A percentile compares a stretch with the other conserved stretches of the same genome.
These are phyloP conservation scores for Drosophila pegasa DNA, from an alignment of 2,888 invertebrate genomes.

Conservation along the genomic window DNA sequence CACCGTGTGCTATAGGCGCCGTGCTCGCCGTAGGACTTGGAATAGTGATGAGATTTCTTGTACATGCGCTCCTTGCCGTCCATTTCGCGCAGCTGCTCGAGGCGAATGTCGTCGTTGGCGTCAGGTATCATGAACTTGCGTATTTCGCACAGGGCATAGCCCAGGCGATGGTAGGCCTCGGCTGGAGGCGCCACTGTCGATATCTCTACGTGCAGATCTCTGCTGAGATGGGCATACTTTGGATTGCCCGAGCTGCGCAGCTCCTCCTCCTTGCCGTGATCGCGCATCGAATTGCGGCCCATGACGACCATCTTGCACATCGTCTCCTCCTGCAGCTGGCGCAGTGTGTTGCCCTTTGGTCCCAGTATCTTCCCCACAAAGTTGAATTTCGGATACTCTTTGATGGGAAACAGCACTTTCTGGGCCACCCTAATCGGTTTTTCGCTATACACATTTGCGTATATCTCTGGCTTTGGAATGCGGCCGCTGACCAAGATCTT, in stretches of 20 bases:
- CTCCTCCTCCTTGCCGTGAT: slow-evolving; percentile 97
- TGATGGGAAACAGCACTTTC: slow-evolving; percentile 83
- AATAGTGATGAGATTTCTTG: slow-evolving; percentile 82
- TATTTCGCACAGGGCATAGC: slow-evolving; percentile 92
- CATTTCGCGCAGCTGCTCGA: slow-evolving; percentile 83
- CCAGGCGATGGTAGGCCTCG: slow-evolving; percentile 94
- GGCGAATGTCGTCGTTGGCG: slow-evolving; percentile 83
- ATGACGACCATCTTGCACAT: slow-evolving; percentile 98
- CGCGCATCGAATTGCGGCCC: slow-evolving; percentile 97
- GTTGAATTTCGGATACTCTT: slow-evolving; percentile 88
- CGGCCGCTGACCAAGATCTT: slow-evolving; percentile 94
- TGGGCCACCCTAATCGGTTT: slow-evolving; percentile 84
- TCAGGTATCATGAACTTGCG: slow-evolving; percentile 93
- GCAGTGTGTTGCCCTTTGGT: slow-evolving; percentile 96
- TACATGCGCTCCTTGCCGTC: slow-evolving; percentile 83
- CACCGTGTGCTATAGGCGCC: slow-evolving; percentile 79
- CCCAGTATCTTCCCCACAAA: slow-evolving; percentile 97
- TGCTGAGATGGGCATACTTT: slow-evolving; percentile 95
- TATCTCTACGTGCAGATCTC: slow-evolving; percentile 96
- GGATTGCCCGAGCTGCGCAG: slow-evolving; percentile 94
- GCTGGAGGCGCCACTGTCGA: slow-evolving; percentile 96
- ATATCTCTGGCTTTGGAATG: slow-evolving; percentile 83
- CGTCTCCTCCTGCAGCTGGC: slow-evolving; percentile 96
- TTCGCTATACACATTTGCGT: slow-evolving; percentile 83
- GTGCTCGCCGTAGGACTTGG: slow-evolving; percentile 81